Base-by-base conservation (phyloP, 2,797 vertebrate genomes). In the Anas flavirostris region DNA sequence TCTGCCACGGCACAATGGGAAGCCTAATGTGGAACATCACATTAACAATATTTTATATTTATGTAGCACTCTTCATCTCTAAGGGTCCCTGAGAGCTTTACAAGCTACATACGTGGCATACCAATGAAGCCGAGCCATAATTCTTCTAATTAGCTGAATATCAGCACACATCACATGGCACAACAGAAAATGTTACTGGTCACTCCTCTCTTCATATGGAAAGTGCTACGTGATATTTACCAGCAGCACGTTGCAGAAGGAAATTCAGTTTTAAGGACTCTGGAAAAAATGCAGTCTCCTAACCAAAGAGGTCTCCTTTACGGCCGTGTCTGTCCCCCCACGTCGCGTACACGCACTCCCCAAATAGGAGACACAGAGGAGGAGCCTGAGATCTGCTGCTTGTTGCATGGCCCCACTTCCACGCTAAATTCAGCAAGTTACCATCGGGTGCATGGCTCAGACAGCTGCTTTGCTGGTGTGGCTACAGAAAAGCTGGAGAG, bases 11-110 rank as follows among this genome's bases (percentile, higher is more conserved):
- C 90, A 94, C 94, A 95, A 94, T 84, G 68, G 94, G 92, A 90
- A 0, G 6, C 75, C 83, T 92, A 86, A 90, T 82, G 86, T 67
- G 83, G 88, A 94, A 91, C 69, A 88, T 80, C 83, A 72, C 91
- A 75, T 88, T 75, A 94, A 75, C 88, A 77, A 75, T 96, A 96
- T 94, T 93, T 96, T 96, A 96, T 91, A 90, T 95, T 96, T 96
- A 94, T 93, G 84, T 69, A 87, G 76, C 86, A 72, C 90, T 91
- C 86, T 82, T 91, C 86, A 93, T 95, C 75, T 93, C 86, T 69
- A 95, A 96, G 92, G 82, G 92, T 92, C 93, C 88, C 93, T 29
- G 50, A 88, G 94, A 91, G 88, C 83, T 93, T 96, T 88, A 74
- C 87, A 90, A 94, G 82, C 91, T 91, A 84, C 92, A 91, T 68